Evolutionary conservation across 1,140 invertebrate species (phyloP).

Genomic region (Tribolium madens): DNA sequence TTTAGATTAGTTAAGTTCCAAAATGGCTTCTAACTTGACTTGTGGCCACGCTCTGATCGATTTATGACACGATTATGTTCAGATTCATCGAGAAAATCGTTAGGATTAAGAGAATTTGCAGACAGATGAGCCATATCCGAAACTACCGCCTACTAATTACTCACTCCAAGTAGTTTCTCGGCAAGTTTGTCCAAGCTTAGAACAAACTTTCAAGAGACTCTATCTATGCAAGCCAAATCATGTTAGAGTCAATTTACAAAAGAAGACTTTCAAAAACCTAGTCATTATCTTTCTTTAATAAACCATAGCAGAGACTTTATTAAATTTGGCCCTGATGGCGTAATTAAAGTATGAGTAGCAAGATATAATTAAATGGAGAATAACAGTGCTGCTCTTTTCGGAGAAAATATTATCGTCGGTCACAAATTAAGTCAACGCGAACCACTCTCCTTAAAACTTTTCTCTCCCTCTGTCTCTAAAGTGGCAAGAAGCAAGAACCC

Average conservation of each 20-base stretch:
- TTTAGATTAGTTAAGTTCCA: conserved; percentile 33
- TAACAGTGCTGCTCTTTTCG: conserved; percentile 29
- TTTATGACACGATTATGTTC: conserved; percentile 11
- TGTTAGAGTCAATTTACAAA: conserved; percentile 1
- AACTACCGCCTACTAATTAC: conserved; percentile 26
- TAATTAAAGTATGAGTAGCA: conserved; percentile 35
- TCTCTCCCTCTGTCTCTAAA: conserved; percentile 1
- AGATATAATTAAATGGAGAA: conserved; percentile 35
- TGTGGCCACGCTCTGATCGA: conserved; percentile 8
- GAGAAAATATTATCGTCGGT: conserved; percentile 33
- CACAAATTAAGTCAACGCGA: conserved; percentile 29
- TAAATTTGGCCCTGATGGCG: conserved; percentile 20
- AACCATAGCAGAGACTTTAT: conserved; percentile 30
- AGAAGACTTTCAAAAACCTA: neutral
- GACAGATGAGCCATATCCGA: conserved; percentile 12
- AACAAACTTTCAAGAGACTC: neutral
- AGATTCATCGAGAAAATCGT: conserved; percentile 19
- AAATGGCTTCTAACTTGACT: conserved; percentile 27
- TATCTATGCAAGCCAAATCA: neutral
- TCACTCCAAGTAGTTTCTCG: conserved; percentile 3
- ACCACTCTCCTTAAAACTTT: conserved; percentile 12
- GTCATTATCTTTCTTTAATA: conserved; percentile 30
- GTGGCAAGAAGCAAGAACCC: neutral
- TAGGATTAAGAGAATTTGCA: conserved; percentile 9
- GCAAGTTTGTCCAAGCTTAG: neutral